These are phyloP conservation scores for Barnardius zonarius DNA, from an alignment of 2,113 vertebrate species.

Conservation along the genomic window DNA sequence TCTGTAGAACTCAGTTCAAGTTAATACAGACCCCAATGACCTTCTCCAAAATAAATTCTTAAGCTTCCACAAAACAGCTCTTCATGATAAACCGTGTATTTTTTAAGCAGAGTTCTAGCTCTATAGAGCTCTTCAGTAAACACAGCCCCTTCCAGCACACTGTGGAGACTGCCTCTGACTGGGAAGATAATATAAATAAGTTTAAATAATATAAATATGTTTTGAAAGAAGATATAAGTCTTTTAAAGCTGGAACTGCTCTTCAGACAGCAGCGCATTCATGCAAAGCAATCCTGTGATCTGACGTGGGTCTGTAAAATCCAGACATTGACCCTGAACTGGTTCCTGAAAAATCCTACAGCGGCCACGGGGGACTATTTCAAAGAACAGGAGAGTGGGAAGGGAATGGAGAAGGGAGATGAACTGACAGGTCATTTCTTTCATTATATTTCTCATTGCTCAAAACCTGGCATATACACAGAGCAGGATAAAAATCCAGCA, in stretches of 20 bases:
- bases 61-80: neutral
- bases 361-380: neutral
- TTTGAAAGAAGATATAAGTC: neutral
- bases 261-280: neutral
- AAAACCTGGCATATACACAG: neutral
- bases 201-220: neutral
- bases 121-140: neutral
- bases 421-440: slow-evolving; percentile 3
- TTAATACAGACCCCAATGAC: neutral
- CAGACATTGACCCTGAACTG: slow-evolving; percentile 8
- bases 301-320: neutral
- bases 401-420: neutral
- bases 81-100: neutral
- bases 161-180: neutral
- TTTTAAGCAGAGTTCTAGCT: neutral
- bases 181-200: neutral
- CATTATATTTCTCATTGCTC: neutral
- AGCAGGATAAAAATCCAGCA: slow-evolving; percentile 1
- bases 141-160: neutral
- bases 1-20: neutral
- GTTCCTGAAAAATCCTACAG: neutral
- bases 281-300: neutral
- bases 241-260: neutral
- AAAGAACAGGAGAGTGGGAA: neutral
- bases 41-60: neutral